These are phyloP conservation scores for Ashinkailepas kermadecensis DNA, from an alignment of 2,888 invertebrate species.

Conservation along the genomic window DNA sequence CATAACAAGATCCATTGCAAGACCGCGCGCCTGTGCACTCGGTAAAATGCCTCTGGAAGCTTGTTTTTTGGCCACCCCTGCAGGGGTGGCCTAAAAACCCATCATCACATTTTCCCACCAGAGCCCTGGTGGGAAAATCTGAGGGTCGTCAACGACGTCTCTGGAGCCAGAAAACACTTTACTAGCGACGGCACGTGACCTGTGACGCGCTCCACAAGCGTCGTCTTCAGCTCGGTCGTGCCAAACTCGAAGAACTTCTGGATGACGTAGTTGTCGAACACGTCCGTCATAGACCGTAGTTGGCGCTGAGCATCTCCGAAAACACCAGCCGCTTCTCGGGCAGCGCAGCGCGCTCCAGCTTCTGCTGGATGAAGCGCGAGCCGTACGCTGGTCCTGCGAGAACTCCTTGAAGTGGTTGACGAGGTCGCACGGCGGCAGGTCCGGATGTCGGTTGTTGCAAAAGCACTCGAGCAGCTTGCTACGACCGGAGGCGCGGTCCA, in stretches of 20 bases:
- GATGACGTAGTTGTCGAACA: constrained; percentile 97
- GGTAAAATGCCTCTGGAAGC: too few relatives aligned
- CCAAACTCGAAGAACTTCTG: constrained; percentile 99
- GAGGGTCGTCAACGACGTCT: too few relatives aligned
- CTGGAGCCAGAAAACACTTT: too few relatives aligned
- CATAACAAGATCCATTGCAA: too few relatives aligned
- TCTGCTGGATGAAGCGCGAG: constrained; percentile 98
- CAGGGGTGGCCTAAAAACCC: too few relatives aligned
- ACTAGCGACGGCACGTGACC: constrained; percentile 56
- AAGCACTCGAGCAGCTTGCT: constrained; percentile 93
- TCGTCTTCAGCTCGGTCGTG: constrained; percentile 93
- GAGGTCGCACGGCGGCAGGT: constrained; percentile 72
- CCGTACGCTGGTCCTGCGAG: constrained; percentile 99
- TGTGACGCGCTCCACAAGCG: constrained; percentile 79
- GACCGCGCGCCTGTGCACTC: too few relatives aligned
- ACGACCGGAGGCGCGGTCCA: constrained; percentile 54
- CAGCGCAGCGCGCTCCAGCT: constrained; percentile 89
- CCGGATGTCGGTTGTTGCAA: constrained; percentile 57
- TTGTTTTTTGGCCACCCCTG: too few relatives aligned
- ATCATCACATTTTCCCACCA: too few relatives aligned
- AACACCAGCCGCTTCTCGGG: constrained; percentile 97
- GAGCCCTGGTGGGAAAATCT: too few relatives aligned
- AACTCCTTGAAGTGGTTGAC: constrained; percentile 98
- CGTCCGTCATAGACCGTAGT: constrained; percentile 97
- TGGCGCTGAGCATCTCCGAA: constrained; percentile 88